These are phyloP conservation scores for Cyanocitta stelleri DNA, from an alignment of 2,113 vertebrate genomes.

Conservation along the genomic window DNA sequence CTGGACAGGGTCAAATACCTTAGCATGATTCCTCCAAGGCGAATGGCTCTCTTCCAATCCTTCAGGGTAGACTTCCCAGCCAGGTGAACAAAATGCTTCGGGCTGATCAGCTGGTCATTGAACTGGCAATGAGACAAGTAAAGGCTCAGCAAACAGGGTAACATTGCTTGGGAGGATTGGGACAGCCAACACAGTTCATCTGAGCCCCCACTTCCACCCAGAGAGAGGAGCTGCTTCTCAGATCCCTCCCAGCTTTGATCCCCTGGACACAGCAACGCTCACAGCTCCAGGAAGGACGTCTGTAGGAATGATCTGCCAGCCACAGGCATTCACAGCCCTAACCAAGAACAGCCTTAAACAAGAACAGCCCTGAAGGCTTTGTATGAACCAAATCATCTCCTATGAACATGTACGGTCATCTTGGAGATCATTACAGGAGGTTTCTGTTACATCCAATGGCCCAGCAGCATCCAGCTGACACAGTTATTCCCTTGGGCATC, in stretches of 20 bases:
- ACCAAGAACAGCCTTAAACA: neutral
- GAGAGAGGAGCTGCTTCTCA: neutral
- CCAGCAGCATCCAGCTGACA: neutral
- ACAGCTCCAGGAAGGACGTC: neutral
- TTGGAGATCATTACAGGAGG: neutral
- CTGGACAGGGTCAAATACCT: constrained; percentile 71
- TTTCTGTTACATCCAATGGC: neutral
- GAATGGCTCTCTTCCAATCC: constrained; percentile 96
- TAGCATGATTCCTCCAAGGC: constrained; percentile 93
- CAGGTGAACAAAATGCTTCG: constrained; percentile 93
- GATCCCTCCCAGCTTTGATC: neutral
- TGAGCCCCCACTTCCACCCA: neutral
- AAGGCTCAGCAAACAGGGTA: neutral
- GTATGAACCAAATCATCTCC: neutral
- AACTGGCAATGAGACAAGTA: constrained; percentile 72
- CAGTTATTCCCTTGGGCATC: neutral
- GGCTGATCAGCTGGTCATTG: constrained; percentile 92
- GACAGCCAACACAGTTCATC: neutral
- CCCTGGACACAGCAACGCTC: neutral
- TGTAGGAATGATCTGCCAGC: neutral
- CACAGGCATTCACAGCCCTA: neutral
- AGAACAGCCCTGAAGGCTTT: neutral
- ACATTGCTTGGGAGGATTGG: neutral
- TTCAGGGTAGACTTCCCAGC: constrained; percentile 94
- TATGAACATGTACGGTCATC: neutral